Conservation (phyloP, 2,113 vertebrate species). For the Martes martes region DNA sequence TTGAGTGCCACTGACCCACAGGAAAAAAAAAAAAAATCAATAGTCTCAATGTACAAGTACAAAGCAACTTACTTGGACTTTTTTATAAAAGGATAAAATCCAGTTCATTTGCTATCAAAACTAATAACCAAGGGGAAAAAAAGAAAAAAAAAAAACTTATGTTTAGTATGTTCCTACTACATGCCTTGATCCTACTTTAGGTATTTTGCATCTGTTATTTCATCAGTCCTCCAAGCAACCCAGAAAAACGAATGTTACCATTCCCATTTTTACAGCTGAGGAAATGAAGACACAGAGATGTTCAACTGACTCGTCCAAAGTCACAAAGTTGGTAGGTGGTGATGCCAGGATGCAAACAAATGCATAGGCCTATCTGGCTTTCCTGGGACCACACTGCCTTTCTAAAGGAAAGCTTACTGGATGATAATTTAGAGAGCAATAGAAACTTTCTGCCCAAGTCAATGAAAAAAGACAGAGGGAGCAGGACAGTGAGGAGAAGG, state of each 20-base stretch:
- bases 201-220: not conserved
- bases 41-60: not conserved
- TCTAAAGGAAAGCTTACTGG: not conserved
- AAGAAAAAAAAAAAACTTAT: not conserved
- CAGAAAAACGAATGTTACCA: not conserved
- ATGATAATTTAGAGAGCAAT: not conserved
- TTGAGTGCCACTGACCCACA: not conserved
- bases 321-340: not conserved
- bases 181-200: not conserved
- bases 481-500: not conserved
- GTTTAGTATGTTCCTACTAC: not conserved
- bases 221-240: not conserved
- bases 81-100: conserved; percentile 14
- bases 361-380: not conserved
- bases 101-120: not conserved
- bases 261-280: not conserved
- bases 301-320: not conserved
- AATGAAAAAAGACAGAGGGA: not conserved
- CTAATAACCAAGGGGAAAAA: not conserved
- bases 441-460: not conserved
- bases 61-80: conserved; percentile 33
- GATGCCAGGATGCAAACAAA: not conserved
- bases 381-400: not conserved
- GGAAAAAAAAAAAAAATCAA: not conserved
- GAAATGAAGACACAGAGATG: not conserved